phyloP scores from a whole-genome alignment of 1,140 invertebrate species.

The Zaprionus inermis region DNA sequence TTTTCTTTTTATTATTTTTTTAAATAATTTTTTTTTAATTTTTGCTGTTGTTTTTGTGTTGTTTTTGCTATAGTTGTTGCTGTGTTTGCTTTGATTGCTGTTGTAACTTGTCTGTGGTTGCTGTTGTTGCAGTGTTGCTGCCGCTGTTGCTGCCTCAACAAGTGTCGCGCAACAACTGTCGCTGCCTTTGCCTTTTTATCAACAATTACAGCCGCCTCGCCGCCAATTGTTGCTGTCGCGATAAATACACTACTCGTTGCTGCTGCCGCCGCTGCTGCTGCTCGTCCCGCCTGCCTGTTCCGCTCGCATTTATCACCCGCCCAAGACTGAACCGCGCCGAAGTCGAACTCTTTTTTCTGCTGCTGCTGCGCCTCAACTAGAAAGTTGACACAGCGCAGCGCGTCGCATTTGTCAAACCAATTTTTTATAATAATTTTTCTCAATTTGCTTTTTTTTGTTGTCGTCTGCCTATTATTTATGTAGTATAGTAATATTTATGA shows the following conservation, averaged over 20 bases:
- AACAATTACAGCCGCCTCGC: neutral
- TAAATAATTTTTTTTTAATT: neutral
- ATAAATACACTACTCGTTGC: slow-evolving; percentile 29
- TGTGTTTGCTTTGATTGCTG: slow-evolving; percentile 41
- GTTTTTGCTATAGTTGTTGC: slow-evolving; percentile 7
- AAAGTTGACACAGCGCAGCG: slow-evolving; percentile 1
- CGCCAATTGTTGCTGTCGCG: neutral
- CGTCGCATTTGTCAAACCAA: neutral
- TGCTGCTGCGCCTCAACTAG: neutral
- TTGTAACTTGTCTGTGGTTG: slow-evolving; percentile 20
- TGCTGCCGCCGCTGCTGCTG: slow-evolving; percentile 10
- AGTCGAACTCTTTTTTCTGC: neutral
- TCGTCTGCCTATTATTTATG: neutral
- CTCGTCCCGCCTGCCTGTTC: slow-evolving; percentile 4
- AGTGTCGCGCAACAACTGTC: slow-evolving; percentile 53
- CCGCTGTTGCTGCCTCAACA: slow-evolving; percentile 13
- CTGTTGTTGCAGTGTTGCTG: slow-evolving; percentile 8
- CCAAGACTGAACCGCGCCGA: neutral
- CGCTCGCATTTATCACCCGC: slow-evolving; percentile 10
- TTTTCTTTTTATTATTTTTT: neutral
- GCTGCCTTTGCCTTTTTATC: slow-evolving; percentile 16
- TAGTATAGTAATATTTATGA: neutral
- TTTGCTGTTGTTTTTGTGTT: slow-evolving; percentile 27
- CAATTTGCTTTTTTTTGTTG: neutral
- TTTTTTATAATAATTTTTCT: slow-evolving; percentile 5